Evolutionary conservation across 2,113 vertebrate species (phyloP).

Genomic region (Eonycteris spelaea): DNA sequence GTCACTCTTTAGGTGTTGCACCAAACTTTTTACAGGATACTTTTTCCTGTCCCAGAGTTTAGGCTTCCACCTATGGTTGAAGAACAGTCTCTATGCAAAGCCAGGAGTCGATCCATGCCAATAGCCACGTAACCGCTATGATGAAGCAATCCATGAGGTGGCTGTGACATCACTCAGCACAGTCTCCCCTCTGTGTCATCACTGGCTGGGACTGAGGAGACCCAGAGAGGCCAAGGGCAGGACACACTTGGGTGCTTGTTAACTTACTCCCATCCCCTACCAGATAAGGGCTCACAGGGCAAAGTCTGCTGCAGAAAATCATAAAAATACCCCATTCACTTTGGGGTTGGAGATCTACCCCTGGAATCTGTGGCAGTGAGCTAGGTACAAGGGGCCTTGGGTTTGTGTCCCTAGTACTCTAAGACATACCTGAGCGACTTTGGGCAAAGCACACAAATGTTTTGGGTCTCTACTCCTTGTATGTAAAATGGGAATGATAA

Average conservation of each 20-base stretch:
- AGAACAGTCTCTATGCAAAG: not conserved
- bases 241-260: not conserved
- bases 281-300: not conserved
- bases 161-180: not conserved
- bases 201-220: not conserved
- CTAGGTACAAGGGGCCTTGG: not conserved
- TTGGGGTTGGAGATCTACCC: not conserved
- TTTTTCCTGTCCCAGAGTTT: not conserved
- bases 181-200: not conserved
- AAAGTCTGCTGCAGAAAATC: not conserved
- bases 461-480: not conserved
- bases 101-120: not conserved
- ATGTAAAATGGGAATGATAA: not conserved
- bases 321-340: not conserved
- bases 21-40: not conserved
- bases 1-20: not conserved
- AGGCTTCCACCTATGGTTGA: not conserved
- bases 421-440: not conserved
- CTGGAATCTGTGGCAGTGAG: too few species aligned
- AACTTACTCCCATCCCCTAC: not conserved
- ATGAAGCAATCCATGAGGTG: not conserved
- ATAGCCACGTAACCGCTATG: not conserved
- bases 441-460: accelerated
- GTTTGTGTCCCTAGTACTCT: not conserved
- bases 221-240: not conserved